These are phyloP conservation scores for Nomia melanderi DNA, from an alignment of 1,140 invertebrate species.

Conservation along the genomic window DNA sequence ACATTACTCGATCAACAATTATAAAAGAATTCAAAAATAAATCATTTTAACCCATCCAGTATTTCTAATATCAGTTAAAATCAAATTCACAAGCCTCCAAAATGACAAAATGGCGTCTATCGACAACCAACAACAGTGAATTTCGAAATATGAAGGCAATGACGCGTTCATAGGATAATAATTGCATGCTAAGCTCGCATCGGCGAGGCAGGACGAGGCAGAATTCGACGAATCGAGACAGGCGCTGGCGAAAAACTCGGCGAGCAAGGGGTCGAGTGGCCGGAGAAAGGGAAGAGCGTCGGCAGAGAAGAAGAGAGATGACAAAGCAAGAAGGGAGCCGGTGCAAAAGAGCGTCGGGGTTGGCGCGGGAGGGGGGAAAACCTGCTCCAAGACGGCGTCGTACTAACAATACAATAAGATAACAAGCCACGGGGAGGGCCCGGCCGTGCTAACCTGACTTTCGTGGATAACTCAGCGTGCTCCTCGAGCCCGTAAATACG, in stretches of 20 bases:
- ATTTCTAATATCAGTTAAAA: too few species aligned
- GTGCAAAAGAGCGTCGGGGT: slow-evolving; percentile 10
- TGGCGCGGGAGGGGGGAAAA: slow-evolving; percentile 47
- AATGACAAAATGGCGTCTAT: too few species aligned
- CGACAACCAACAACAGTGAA: too few species aligned
- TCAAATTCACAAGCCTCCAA: too few species aligned
- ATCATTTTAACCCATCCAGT: too few species aligned
- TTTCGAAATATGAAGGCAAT: too few species aligned
- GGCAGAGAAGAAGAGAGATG: slow-evolving; percentile 42
- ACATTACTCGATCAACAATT: too few species aligned
- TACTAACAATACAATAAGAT: slow-evolving; percentile 77
- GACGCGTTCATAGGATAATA: neutral
- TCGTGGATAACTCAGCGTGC: slow-evolving; percentile 59
- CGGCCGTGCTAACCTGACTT: slow-evolving; percentile 60
- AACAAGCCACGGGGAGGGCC: slow-evolving; percentile 67
- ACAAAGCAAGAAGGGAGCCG: slow-evolving; percentile 54
- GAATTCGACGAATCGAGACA: slow-evolving; percentile 28
- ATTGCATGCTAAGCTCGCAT: neutral
- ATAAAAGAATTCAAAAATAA: too few species aligned
- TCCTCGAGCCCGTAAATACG: slow-evolving; percentile 52
- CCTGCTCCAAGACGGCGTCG: slow-evolving; percentile 66
- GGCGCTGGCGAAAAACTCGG: slow-evolving; percentile 33
- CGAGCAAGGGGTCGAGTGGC: slow-evolving; percentile 34
- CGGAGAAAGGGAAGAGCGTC: slow-evolving; percentile 2
- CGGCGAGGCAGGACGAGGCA: neutral